A percentile compares a stretch with the other conserved stretches of the same genome.
Evolutionary conservation across 2,888 invertebrate genomes (phyloP).

Genomic region (Daptonema setosum): DNA sequence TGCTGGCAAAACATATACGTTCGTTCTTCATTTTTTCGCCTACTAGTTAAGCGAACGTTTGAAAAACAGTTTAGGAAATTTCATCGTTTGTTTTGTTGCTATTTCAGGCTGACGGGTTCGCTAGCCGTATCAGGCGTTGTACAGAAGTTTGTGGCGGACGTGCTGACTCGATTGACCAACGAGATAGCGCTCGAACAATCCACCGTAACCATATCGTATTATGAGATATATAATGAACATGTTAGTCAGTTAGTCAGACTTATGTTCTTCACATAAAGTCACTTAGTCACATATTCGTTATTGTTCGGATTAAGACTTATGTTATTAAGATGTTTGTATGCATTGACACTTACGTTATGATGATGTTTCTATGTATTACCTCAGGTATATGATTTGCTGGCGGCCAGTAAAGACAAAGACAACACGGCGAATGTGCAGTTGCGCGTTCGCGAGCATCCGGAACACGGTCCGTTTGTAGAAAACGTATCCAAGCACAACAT

Average conservation of each 20-base stretch:
- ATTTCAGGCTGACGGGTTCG: background rate
- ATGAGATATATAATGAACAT: background rate
- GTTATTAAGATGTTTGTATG: background rate
- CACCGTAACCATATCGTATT: background rate
- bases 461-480: background rate
- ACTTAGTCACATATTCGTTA: background rate
- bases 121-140: background rate
- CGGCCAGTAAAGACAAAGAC: background rate
- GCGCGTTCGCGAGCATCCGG: background rate
- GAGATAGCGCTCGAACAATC: background rate
- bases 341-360: no score
- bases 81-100: background rate
- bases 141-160: background rate
- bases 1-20: background rate
- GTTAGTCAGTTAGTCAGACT: background rate
- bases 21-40: background rate
- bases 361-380: no score
- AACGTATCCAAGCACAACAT: background rate
- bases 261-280: background rate
- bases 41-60: background rate
- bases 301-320: background rate
- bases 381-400: background rate
- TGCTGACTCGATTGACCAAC: background rate
- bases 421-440: background rate
- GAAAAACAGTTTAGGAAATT: background rate